A percentile compares a stretch with the other conserved stretches of the same genome.
Evolutionary conservation across 2,888 invertebrate species (phyloP).

Genomic region (Syrista parreyssii): DNA sequence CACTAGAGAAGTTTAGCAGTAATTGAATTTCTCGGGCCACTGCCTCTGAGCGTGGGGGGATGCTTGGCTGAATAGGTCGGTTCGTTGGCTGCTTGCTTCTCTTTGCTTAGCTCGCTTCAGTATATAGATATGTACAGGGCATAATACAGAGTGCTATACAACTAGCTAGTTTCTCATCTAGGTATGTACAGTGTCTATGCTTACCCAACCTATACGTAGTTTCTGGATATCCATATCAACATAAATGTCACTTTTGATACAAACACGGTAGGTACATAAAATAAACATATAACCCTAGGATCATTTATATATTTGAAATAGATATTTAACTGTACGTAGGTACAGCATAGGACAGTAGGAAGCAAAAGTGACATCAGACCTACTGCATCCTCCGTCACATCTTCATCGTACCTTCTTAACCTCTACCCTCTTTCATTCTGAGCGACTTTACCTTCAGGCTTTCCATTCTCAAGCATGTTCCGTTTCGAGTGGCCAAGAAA

Average conservation of each 20-base stretch:
- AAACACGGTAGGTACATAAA: neutral
- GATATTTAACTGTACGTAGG: neutral
- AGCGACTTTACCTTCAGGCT: neutral
- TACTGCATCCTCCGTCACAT: neutral
- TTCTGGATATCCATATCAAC: neutral
- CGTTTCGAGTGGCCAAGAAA: slow-evolving; percentile 54
- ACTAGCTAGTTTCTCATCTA: neutral
- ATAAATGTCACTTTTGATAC: neutral
- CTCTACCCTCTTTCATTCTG: neutral
- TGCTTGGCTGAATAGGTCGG: slow-evolving; percentile 37
- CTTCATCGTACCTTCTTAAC: neutral
- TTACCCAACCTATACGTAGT: neutral
- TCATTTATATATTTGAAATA: neutral
- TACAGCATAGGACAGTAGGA: neutral
- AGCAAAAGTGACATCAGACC: neutral
- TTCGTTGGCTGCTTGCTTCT: slow-evolving; percentile 10
- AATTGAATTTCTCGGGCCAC: slow-evolving; percentile 65
- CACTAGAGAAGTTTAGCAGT: slow-evolving; percentile 63
- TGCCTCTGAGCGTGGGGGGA: slow-evolving; percentile 57
- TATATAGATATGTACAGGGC: neutral
- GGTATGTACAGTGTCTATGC: neutral
- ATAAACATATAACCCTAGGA: too few species aligned
- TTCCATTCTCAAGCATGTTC: neutral
- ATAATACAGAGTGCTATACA: neutral
- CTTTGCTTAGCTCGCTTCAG: neutral